phyloP scores from a whole-genome alignment of 2,113 vertebrate genomes.

The Elachura formosa region DNA sequence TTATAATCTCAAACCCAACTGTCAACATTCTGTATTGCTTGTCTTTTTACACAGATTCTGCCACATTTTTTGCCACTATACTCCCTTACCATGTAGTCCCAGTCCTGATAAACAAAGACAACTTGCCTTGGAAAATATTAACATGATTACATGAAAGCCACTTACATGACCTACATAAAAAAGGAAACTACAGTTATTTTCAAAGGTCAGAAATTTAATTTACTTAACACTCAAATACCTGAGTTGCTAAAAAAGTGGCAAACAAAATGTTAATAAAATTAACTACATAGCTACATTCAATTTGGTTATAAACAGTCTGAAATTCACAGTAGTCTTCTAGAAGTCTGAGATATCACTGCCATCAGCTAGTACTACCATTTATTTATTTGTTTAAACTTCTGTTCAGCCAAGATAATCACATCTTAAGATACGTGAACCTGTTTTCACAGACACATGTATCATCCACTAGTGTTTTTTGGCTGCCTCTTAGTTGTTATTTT shows the following conservation, averaged over 20 bases:
- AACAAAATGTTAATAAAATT: neutral
- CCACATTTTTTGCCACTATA: neutral
- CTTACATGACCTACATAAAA: neutral
- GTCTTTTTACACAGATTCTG: neutral
- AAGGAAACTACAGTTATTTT: neutral
- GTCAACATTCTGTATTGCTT: neutral
- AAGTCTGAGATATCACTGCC: neutral
- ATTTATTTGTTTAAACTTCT: conserved; percentile 24
- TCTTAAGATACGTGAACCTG: neutral
- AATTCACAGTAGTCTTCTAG: neutral
- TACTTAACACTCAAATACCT: neutral
- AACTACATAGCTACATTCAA: neutral
- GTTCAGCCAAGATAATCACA: conserved; percentile 43
- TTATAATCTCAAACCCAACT: neutral
- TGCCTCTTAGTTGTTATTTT: neutral
- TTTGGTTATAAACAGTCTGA: neutral
- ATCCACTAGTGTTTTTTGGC: neutral
- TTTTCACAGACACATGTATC: conserved; percentile 39
- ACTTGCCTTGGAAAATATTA: neutral
- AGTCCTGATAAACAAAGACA: neutral
- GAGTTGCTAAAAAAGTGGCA: neutral
- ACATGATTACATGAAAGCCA: neutral
- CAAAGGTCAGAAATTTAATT: neutral
- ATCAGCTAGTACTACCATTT: neutral
- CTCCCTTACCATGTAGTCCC: neutral